These are phyloP conservation scores for Anaspis maculata DNA, from an alignment of 2,888 invertebrate species.

Conservation along the genomic window DNA sequence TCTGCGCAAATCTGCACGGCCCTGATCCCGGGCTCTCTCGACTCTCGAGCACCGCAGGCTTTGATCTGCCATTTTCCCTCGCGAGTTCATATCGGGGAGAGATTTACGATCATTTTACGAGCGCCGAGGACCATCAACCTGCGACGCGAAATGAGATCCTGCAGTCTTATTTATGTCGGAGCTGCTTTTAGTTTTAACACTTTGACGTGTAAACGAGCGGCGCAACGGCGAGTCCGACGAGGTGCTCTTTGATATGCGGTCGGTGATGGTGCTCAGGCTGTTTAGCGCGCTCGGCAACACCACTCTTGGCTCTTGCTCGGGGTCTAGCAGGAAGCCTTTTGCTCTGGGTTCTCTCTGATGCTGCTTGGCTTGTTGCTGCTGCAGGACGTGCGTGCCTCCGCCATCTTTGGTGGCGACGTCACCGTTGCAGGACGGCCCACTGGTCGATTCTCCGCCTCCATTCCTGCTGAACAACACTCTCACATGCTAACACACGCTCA, in stretches of 20 bases:
- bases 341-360: too few relatives aligned
- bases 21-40: too few relatives aligned
- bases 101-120: conserved; percentile 30
- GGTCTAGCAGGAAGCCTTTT: too few relatives aligned
- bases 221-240: conserved; percentile 18
- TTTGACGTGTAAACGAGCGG: conserved; percentile 27
- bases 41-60: too few relatives aligned
- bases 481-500: conserved; percentile 8
- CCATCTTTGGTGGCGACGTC: conserved; percentile 50
- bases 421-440: conserved; percentile 48
- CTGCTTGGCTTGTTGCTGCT: conserved; percentile 8
- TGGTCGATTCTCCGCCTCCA: conserved; percentile 44
- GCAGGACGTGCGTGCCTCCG: conserved; percentile 33
- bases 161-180: conserved; percentile 27
- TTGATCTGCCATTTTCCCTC: too few relatives aligned
- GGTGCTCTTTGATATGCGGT: conserved; percentile 8
- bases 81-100: background rate
- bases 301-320: too few relatives aligned
- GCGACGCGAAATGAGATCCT: conserved; percentile 31
- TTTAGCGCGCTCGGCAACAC: too few relatives aligned
- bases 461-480: too few relatives aligned
- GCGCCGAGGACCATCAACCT: conserved; percentile 28
- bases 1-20: too few relatives aligned
- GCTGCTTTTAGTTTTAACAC: conserved; percentile 31
- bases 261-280: too few relatives aligned